Evolutionary conservation across 2,113 vertebrate genomes (phyloP).

Genomic region (Ia io): DNA sequence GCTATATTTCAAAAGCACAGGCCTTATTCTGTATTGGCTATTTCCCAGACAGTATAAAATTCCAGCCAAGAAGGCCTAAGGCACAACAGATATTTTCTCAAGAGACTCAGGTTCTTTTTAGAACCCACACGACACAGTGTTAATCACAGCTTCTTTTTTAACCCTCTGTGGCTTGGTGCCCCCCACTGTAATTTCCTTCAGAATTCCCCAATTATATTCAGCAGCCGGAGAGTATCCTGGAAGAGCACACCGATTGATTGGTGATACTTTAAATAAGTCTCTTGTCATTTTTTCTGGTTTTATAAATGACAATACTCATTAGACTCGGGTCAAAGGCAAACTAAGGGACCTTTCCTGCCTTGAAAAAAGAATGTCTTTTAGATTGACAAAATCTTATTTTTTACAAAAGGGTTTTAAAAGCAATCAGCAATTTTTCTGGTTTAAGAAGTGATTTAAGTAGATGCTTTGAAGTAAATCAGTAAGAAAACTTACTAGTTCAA

Average conservation of each 20-base stretch:
- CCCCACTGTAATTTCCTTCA: neutral
- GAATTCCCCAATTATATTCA: neutral
- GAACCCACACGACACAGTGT: neutral
- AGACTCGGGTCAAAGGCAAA: neutral
- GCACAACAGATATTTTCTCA: neutral
- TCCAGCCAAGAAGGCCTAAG: neutral
- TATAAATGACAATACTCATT: neutral
- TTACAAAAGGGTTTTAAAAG: slow-evolving; percentile 15
- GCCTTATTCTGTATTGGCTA: neutral
- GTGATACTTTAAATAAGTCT: neutral
- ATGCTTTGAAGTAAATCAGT: slow-evolving; percentile 3
- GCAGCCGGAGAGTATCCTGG: neutral
- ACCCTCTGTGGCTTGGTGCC: neutral
- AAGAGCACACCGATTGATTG: neutral
- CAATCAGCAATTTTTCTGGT: neutral
- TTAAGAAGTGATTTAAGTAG: slow-evolving; percentile 26
- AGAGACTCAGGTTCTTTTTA: neutral
- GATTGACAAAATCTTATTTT: slow-evolving; percentile 33
- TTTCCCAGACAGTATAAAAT: neutral
- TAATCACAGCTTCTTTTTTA: neutral
- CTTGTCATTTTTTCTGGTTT: neutral
- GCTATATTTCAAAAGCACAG: neutral
- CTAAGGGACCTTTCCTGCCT: neutral
- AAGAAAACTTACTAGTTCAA: neutral
- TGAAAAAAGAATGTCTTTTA: neutral